Base-by-base conservation (phyloP, 2,113 vertebrate species). In the Neolamprologus tretocephalus region DNA sequence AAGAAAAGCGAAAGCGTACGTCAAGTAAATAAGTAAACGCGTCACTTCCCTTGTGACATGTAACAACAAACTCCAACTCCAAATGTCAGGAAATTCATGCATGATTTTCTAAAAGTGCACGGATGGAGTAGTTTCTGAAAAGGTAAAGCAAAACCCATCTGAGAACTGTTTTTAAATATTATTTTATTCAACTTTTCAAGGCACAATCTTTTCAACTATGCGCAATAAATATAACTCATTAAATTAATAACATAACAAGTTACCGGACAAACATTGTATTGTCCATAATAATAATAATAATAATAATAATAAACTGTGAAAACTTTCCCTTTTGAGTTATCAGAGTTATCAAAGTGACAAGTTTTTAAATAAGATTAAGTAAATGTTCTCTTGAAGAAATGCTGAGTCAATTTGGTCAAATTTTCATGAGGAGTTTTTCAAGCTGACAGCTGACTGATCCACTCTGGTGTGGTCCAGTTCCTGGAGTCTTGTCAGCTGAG, bases 161-260 rank as follows among this genome's bases (percentile, higher is more conserved):
- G 26, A 55, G 26, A 82, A 57, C 58, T 82, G 53, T 86, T 90
- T 71, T 71, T 42, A 42, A 71, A 42, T 71, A 13, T 71, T 90
- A 92, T 93, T 96, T 94, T 53, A 91, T 91, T 92, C 66, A 90
- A 81, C 68, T 82, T 83, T 86, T 92, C 93, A 94, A 85, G 80
- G 78, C 89, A 91, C 68, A 85, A 82, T 42, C 89, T 84, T 57
- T 86, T 90, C 78, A 92, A 92, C 86, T 92, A 58, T 81, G 68
- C 90, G 93, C 94, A 94, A 96, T 96, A 97, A 96, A 96, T 96
- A 96, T 83, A 94, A 88, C 71, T 83, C 47, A 86, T 95, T 95
- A 95, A 96, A 92, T 96, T 94, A 95, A 89, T 80, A 82, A 89
- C 86, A 73, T 87, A 88, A 85, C 40, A 90, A 86, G 49, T 92